Evolutionary conservation across 2,113 vertebrate species (phyloP), one percentile per base, ranked within the genome.

Genomic region (Aspiorhynchus laticeps): DNA sequence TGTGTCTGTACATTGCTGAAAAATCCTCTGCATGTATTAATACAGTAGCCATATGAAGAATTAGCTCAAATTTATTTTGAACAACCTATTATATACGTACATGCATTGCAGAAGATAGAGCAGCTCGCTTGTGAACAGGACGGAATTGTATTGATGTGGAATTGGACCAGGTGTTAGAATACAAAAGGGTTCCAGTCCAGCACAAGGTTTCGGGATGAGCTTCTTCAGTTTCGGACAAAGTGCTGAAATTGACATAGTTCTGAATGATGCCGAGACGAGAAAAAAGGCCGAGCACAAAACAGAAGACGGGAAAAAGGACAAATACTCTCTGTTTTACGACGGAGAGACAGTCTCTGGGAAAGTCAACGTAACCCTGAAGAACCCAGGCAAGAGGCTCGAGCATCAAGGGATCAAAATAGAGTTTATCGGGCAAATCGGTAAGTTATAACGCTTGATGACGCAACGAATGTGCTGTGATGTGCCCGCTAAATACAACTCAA

Each of bases 341-440:
- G 98, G 98, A 0, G 98, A 99, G 91, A 99, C 98, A 0, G 98
- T 99, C 24, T 96, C 97, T 19, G 98, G 98, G 1, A 95, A 98
- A 93, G 97, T 97, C 91, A 97, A 96, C 84, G 96, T 99, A 61
- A 97, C 96, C 0, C 96, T 99, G 86, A 98, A 98, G 93, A 97
- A 96, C 90, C 98, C 97, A 17, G 97, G 97, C 59, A 97, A 97
- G 92, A 95, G 97, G 75, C 95, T 99, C 86, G 98, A 99, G 92
- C 98, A 99, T 90, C 97, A 98, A 85, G 98, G 98, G 67, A 97
- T 99, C 94, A 99, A 99, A 90, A 96, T 99, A 80, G 98, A 99
- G 76, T 99, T 99, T 93, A 97, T 99, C 61, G 98, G 98, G 33
- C 98, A 99, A 92, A 99, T 99, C 87, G 98, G 98, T 99, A 92